These are phyloP conservation scores for Xiphophorus couchianus DNA, from an alignment of 2,113 vertebrate species.

Conservation along the genomic window DNA sequence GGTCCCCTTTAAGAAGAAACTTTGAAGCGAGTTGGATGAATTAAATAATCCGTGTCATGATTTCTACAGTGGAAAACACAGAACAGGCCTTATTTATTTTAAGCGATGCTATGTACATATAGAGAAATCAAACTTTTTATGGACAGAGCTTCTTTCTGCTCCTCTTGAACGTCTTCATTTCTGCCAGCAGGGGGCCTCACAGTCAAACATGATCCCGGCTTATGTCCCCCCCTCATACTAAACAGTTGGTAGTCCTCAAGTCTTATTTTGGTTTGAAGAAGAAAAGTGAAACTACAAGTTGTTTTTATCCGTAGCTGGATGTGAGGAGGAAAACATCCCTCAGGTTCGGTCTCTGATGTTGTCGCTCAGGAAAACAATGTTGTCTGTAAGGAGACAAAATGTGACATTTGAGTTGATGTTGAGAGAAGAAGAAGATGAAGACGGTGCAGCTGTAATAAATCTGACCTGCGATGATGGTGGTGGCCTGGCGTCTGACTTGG, in stretches of 20 bases:
- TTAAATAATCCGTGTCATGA: background rate
- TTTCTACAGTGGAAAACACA: background rate
- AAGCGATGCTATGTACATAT: background rate
- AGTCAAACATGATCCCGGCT: slow-evolving; percentile 7
- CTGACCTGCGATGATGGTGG: slow-evolving; percentile 95
- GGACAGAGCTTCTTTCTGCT: background rate
- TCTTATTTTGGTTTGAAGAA: slow-evolving; percentile 2
- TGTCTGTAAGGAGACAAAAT: slow-evolving; percentile 80
- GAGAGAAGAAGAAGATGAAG: too few species aligned
- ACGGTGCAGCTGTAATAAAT: background rate
- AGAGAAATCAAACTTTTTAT: background rate
- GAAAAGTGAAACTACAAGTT: slow-evolving; percentile 35
- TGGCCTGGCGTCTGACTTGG: slow-evolving; percentile 92
- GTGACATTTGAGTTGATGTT: background rate
- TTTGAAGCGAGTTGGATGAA: background rate
- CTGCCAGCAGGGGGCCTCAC: slow-evolving; percentile 17
- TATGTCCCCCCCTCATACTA: background rate
- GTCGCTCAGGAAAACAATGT: slow-evolving; percentile 94
- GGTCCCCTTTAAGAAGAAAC: background rate
- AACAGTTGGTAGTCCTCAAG: slow-evolving; percentile 7
- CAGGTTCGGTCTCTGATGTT: slow-evolving; percentile 81
- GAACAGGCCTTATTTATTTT: background rate
- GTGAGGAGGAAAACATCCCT: slow-evolving; percentile 35
- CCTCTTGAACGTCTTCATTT: slow-evolving; percentile 2
- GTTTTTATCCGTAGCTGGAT: background rate